Evolutionary conservation across 2,888 invertebrate species (phyloP).

Genomic region (Prosapia bicincta): DNA sequence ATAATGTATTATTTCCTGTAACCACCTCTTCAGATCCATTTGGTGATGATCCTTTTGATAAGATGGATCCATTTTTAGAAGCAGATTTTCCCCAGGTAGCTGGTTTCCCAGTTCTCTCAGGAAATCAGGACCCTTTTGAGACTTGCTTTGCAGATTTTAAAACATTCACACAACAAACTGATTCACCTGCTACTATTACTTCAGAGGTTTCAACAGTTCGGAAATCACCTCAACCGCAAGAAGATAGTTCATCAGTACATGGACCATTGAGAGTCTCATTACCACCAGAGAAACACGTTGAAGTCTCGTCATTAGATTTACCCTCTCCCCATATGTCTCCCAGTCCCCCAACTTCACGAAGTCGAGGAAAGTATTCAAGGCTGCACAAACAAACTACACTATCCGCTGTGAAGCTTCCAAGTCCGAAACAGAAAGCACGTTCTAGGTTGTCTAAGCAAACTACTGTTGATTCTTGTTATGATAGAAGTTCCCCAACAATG

Average conservation of each 20-base stretch:
- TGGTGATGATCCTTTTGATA: constrained; percentile 72
- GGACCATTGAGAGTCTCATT: constrained; percentile 66
- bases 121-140: constrained; percentile 58
- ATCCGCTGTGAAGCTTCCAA: constrained; percentile 44
- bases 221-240: constrained; percentile 37
- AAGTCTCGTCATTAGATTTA: constrained; percentile 6
- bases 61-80: constrained; percentile 63
- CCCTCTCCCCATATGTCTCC: constrained; percentile 9
- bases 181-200: constrained; percentile 11
- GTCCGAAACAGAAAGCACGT: constrained; percentile 45
- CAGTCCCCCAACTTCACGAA: constrained; percentile 34
- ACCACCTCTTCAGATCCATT: constrained; percentile 53
- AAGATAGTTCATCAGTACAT: constrained; percentile 46
- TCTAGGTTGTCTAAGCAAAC: constrained; percentile 37
- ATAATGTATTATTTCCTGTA: constrained; percentile 13
- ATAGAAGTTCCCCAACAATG: constrained; percentile 37
- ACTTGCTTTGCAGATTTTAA: constrained; percentile 49
- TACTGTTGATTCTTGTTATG: constrained; percentile 36
- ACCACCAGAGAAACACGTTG: constrained; percentile 55
- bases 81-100: constrained; percentile 49
- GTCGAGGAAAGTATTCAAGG: constrained; percentile 27
- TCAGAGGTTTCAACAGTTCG: constrained; percentile 18
- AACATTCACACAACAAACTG: constrained; percentile 33
- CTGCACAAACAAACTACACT: constrained; percentile 35
- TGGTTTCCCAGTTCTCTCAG: constrained; percentile 37